Percentiles rank a stretch among this genome's conserved stretches.
phyloP scores from a whole-genome alignment of 2,888 invertebrate genomes.

The Dolomedes plantarius region DNA sequence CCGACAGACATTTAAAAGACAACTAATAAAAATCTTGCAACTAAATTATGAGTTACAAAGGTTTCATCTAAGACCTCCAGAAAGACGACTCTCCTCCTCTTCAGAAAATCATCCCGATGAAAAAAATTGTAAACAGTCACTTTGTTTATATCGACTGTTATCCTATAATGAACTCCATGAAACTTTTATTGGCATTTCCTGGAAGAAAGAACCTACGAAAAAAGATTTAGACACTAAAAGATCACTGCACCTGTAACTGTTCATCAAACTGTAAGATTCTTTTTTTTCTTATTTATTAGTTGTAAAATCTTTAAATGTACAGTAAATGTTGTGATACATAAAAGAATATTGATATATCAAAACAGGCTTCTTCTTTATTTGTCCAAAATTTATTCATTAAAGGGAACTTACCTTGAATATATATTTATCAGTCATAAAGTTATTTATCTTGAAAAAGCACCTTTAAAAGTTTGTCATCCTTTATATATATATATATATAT shows the following conservation, averaged over 20 bases:
- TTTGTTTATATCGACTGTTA: not conserved
- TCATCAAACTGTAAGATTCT: slow-evolving; percentile 46
- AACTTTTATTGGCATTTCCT: not conserved
- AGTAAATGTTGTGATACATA: slow-evolving; percentile 5
- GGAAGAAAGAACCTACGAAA: not conserved
- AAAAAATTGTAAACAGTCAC: not conserved
- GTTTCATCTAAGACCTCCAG: too few species aligned
- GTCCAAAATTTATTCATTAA: too few species aligned
- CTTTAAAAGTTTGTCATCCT: too few species aligned
- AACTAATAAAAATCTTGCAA: too few species aligned
- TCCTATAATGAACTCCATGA: not conserved
- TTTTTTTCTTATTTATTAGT: slow-evolving; percentile 7
- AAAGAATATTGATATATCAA: not conserved
- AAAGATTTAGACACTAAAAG: not conserved
- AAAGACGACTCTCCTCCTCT: not conserved
- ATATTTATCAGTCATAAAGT: too few species aligned
- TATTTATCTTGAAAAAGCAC: too few species aligned
- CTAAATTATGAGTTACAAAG: too few species aligned
- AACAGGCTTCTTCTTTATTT: not conserved
- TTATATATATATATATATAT: too few species aligned
- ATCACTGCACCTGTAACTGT: slow-evolving; percentile 9
- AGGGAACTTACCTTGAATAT: too few species aligned
- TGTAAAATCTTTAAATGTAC: slow-evolving; percentile 1
- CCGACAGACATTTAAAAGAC: too few species aligned
- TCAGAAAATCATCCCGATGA: not conserved